Base-by-base conservation (phyloP, 2,797 vertebrate species). In the Diglossa cyanea region DNA sequence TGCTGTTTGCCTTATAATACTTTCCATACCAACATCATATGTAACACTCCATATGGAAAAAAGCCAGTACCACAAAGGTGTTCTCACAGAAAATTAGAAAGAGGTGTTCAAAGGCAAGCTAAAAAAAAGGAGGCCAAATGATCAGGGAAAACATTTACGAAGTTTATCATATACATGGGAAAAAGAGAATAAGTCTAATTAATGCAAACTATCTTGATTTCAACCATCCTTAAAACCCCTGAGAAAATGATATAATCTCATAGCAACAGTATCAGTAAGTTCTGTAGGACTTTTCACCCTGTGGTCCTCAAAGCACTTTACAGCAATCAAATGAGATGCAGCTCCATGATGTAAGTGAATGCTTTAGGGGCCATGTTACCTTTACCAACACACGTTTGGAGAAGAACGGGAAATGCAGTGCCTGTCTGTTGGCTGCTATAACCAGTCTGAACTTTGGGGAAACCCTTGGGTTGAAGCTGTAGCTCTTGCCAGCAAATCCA, bases 21-120 rank as follows among this genome's bases (percentile, higher is more conserved):
- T 95, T 93, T 93, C 90, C 90, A 94, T 91, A 93, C 67, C 86
- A 84, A 71, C n/a, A 74, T 79, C 37, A 50, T 39, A 76, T 20
- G 23, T 66, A 94, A 66, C 74, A 84, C 62, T 86, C 60, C 80
- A 74, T 62, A 57, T 74, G 76, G 87, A 80, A 74, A 86, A 85
- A 85, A 70, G 33, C 47, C 78, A 77, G 57, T 37, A 58, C 35
- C 65, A 79, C 44, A 94, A 92, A 92, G 53, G 68, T 93, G 85
- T 77, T 91, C 72, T 74, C 31, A 44, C 11, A 75, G 90, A 94
- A 93, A 94, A 89, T 85, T 55, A 89, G 57, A 91, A 92, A 79
- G 81, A 79, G 48, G 15, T 91, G 89, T 91, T 95, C 65, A 70
- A 89, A 92, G 45, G 45, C 30, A 60, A 85, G 35, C 45, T 77